These are phyloP conservation scores for Nyctalus aviator DNA, from an alignment of 2,797 vertebrate genomes.

Conservation along the genomic window DNA sequence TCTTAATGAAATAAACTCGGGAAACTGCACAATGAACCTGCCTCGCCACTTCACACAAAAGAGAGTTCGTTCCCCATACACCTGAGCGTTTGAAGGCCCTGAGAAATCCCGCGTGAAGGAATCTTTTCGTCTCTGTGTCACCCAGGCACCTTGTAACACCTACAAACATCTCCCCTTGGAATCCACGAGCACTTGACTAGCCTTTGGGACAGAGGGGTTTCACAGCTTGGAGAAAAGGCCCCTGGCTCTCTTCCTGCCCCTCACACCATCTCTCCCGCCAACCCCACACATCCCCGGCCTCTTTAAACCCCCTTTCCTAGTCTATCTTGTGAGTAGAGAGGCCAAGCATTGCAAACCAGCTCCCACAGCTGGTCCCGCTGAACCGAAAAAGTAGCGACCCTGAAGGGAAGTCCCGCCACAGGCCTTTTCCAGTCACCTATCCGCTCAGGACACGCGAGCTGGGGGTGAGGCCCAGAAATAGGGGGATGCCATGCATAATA, in stretches of 20 bases:
- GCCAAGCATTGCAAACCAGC: background rate
- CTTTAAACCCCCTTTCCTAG: background rate
- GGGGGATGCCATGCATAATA: slow-evolving; percentile 12
- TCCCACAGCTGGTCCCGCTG: background rate
- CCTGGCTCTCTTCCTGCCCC: background rate
- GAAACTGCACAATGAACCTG: background rate
- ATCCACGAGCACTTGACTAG: background rate
- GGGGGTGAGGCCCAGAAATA: background rate
- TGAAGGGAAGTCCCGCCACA: background rate
- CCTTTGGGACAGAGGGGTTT: background rate
- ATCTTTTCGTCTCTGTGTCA: background rate
- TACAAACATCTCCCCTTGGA: background rate
- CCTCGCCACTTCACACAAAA: background rate
- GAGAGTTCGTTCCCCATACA: too few relatives aligned
- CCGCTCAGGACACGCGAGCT: slow-evolving; percentile 26
- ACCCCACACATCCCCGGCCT: background rate
- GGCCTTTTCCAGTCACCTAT: slow-evolving; percentile 36
- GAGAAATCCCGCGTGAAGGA: background rate
- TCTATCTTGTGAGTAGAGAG: background rate
- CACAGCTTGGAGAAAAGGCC: background rate
- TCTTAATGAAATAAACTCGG: background rate
- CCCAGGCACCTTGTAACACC: background rate
- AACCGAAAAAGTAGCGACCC: background rate
- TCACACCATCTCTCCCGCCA: rapidly evolving
- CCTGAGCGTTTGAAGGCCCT: background rate